phyloP scores from a whole-genome alignment of 2,888 invertebrate species.

The Drosophila kokeensis region DNA sequence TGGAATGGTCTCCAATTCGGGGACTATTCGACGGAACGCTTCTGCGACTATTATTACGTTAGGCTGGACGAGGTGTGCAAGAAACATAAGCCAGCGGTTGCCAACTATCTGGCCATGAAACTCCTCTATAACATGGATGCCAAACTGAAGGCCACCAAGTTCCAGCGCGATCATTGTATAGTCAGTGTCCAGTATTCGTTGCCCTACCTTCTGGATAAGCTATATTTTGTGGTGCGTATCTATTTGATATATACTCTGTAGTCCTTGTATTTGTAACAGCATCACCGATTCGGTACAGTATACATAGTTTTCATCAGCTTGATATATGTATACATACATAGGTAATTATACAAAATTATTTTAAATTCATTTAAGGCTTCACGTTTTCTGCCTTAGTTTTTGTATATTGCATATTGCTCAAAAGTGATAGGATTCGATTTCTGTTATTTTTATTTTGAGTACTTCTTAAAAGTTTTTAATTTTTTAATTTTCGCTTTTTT shows the following conservation, averaged over 20 bases:
- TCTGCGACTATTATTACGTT: slow-evolving; percentile 72
- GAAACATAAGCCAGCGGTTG: slow-evolving; percentile 70
- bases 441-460: neutral
- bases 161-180: slow-evolving; percentile 72
- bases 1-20: slow-evolving; percentile 67
- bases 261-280: neutral
- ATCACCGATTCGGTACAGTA: neutral
- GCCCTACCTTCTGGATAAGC: slow-evolving; percentile 65
- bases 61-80: slow-evolving; percentile 69
- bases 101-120: slow-evolving; percentile 82
- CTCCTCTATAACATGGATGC: slow-evolving; percentile 78
- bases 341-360: neutral
- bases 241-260: neutral
- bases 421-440: neutral
- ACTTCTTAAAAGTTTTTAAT: neutral
- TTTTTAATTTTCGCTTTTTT: neutral
- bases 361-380: neutral
- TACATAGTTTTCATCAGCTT: neutral
- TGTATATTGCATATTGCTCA: neutral
- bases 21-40: slow-evolving; percentile 18
- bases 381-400: neutral
- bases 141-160: slow-evolving; percentile 59
- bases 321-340: neutral
- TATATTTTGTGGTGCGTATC: slow-evolving; percentile 72
- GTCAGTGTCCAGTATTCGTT: slow-evolving; percentile 51